Conservation (phyloP, 2,888 invertebrate genomes). For the Thecocarcelia acutangulata region DNA sequence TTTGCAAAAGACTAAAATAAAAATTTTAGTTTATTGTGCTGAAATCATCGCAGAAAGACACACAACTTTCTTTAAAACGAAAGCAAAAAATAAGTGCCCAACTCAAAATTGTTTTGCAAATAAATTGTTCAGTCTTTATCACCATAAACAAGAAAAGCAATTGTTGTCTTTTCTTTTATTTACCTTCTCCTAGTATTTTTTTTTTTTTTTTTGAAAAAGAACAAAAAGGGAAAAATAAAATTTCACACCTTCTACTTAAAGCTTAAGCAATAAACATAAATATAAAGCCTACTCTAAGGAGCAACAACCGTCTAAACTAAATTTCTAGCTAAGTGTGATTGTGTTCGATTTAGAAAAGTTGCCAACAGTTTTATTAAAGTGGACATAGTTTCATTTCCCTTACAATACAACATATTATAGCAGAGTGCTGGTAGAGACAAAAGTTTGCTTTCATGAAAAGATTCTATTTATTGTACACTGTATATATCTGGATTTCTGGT, state of each 20-base stretch:
- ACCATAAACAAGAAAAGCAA: slow-evolving; percentile 52
- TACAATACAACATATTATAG: slow-evolving; percentile 25
- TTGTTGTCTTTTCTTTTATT: slow-evolving; percentile 34
- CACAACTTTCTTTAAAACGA: slow-evolving; percentile 38
- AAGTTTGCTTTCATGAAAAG: slow-evolving; percentile 29
- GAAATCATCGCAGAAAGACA: slow-evolving; percentile 12
- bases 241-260: slow-evolving; percentile 55
- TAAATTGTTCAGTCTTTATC: slow-evolving; percentile 53
- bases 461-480: slow-evolving; percentile 20
- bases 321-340: not conserved
- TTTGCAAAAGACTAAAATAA: too few species aligned
- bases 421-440: slow-evolving; percentile 10
- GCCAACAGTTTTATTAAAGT: slow-evolving; percentile 45
- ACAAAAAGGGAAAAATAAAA: slow-evolving; percentile 21
- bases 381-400: slow-evolving; percentile 57
- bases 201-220: not conserved
- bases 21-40: slow-evolving; percentile 21
- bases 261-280: slow-evolving; percentile 62
- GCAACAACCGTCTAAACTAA: slow-evolving; percentile 45
- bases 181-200: slow-evolving; percentile 25
- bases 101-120: slow-evolving; percentile 29
- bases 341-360: slow-evolving; percentile 43
- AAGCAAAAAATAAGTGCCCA: slow-evolving; percentile 34
- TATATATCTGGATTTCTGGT: slow-evolving; percentile 6
- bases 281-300: slow-evolving; percentile 55